These are phyloP conservation scores for Molossus alvarezi DNA, from an alignment of 2,797 vertebrate species.

Conservation along the genomic window DNA sequence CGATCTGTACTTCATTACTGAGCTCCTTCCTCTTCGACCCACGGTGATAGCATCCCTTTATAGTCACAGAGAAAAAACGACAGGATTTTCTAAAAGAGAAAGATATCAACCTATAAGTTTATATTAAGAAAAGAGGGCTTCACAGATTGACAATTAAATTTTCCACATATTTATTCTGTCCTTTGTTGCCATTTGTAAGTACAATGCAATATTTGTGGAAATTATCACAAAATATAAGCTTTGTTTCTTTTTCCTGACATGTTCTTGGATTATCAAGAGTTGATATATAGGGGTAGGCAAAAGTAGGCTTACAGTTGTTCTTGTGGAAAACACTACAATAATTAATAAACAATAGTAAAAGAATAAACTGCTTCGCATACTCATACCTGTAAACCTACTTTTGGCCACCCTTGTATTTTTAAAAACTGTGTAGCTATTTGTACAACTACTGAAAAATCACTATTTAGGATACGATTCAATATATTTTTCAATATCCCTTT, in stretches of 20 bases:
- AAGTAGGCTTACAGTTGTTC: neutral
- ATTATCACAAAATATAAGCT: neutral
- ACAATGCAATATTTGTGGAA: neutral
- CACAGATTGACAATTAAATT: neutral
- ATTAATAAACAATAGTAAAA: neutral
- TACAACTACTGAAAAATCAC: neutral
- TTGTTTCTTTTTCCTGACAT: slow-evolving; percentile 6
- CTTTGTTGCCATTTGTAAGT: slow-evolving; percentile 8
- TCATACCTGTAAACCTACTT: neutral
- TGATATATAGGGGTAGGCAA: neutral
- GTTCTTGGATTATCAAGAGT: neutral
- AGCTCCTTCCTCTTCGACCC: neutral
- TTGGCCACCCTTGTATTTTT: neutral
- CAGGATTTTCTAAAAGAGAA: neutral
- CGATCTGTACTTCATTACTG: slow-evolving; percentile 23
- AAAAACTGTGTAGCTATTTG: neutral
- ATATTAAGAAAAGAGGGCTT: neutral
- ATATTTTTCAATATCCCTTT: neutral
- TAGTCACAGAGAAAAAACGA: neutral
- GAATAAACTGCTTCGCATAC: neutral
- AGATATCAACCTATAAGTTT: neutral
- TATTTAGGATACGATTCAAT: neutral
- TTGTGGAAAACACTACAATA: neutral
- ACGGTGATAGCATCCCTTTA: neutral
- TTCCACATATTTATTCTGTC: neutral